Conservation (phyloP, 2,797 vertebrate genomes). For the Peromyscus aztecus region DNA sequence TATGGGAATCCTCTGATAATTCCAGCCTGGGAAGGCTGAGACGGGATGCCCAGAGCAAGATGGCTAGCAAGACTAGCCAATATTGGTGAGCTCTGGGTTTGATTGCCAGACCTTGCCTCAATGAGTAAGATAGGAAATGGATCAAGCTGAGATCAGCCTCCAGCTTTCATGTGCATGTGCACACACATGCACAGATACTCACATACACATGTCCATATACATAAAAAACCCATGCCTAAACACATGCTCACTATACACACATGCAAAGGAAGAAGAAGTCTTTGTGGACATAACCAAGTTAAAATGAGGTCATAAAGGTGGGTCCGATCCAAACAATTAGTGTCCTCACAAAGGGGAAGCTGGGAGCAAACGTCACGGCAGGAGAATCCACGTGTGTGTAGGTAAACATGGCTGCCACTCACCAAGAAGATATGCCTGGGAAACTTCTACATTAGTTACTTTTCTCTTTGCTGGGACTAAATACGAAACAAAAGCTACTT, state of each 20-base stretch:
- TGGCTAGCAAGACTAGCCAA: neutral
- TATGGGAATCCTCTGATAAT: neutral
- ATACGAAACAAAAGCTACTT: too few species aligned
- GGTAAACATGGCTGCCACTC: neutral
- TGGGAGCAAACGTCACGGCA: rapidly evolving
- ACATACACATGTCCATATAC: too few species aligned
- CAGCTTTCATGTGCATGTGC: neutral
- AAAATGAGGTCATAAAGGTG: neutral
- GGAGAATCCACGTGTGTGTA: neutral
- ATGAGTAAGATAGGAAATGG: neutral
- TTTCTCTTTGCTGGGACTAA: neutral
- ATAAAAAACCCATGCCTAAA: neutral
- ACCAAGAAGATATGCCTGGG: too few species aligned
- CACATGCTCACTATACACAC: neutral
- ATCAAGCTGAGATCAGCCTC: neutral
- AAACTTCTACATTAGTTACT: neutral
- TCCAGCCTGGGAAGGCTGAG: neutral
- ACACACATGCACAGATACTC: neutral
- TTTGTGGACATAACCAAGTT: neutral
- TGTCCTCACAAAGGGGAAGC: neutral
- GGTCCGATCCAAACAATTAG: neutral
- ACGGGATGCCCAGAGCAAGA: neutral
- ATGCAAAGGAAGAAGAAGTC: neutral
- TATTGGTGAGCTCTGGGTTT: neutral
- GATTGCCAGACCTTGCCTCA: neutral